Evolutionary conservation across 30 jellyfish, hydroid and myxozoan species (phyloP).

Genomic region (Pelagia noctiluca): DNA sequence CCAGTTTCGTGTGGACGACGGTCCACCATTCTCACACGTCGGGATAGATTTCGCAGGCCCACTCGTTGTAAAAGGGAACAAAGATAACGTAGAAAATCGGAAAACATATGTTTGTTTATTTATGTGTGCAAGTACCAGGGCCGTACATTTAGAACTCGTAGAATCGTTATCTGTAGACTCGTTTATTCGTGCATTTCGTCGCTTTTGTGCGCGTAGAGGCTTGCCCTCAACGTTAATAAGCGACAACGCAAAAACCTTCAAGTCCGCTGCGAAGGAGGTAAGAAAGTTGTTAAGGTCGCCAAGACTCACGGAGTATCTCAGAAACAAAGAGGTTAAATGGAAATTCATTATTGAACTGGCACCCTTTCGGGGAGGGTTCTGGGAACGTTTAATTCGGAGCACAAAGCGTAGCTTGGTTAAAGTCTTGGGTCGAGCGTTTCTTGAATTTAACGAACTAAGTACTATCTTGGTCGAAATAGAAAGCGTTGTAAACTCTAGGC

Average conservation of each 20-base stretch:
- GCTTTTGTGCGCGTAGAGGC: too few species aligned
- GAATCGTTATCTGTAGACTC: slow-evolving; percentile 10
- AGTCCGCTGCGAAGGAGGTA: slow-evolving; percentile 29
- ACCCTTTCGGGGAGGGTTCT: slow-evolving; percentile 55
- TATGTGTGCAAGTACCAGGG: slow-evolving; percentile 61
- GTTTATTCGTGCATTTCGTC: slow-evolving; percentile 15
- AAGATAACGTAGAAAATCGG: too few species aligned
- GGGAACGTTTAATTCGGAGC: slow-evolving; percentile 40
- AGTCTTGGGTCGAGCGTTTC: slow-evolving; percentile 25
- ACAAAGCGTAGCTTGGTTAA: slow-evolving; percentile 32
- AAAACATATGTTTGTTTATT: slow-evolving; percentile 41
- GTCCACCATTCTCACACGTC: slow-evolving; percentile 60
- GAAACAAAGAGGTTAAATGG: slow-evolving; percentile 33
- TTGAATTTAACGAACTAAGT: slow-evolving; percentile 16
- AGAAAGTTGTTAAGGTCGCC: slow-evolving; percentile 12
- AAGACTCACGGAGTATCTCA: background rate
- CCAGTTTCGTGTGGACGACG: slow-evolving; percentile 55
- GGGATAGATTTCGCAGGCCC: slow-evolving; percentile 66
- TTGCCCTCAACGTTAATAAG: too few species aligned
- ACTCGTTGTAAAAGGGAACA: slow-evolving; percentile 5
- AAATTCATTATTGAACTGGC: slow-evolving; percentile 34
- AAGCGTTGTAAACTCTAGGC: slow-evolving; percentile 30
- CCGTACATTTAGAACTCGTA: slow-evolving; percentile 53
- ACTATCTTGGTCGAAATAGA: slow-evolving; percentile 50
- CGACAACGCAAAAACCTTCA: slow-evolving; percentile 37